These are phyloP conservation scores for Hippocampus guttulatus DNA, from an alignment of 2,113 vertebrate genomes.

Conservation along the genomic window DNA sequence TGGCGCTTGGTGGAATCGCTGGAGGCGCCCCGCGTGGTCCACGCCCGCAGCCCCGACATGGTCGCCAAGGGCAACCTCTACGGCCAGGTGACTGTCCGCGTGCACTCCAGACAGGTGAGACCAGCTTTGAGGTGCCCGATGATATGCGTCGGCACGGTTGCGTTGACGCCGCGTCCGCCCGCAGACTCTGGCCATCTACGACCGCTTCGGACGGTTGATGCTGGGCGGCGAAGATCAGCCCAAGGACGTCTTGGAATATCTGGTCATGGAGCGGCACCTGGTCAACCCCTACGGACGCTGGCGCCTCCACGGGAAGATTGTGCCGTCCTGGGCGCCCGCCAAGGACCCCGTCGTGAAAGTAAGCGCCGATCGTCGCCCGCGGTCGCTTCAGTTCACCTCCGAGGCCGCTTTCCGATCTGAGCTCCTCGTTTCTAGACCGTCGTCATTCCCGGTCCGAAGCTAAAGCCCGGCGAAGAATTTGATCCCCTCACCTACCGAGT, in stretches of 20 bases:
- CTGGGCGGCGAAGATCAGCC: constrained; percentile 81
- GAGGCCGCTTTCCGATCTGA: background rate
- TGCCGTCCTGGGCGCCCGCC: constrained; percentile 76
- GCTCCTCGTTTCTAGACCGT: constrained; percentile 76
- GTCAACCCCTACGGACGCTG: constrained; percentile 74
- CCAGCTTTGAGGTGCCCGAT: no score
- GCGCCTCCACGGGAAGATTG: constrained; percentile 75
- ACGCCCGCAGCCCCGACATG: constrained; percentile 79
- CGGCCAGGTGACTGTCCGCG: constrained; percentile 86
- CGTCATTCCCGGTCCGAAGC: constrained; percentile 80
- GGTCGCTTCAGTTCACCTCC: background rate
- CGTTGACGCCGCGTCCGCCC: background rate
- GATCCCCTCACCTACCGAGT: constrained; percentile 60
- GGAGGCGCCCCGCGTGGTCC: constrained; percentile 82
- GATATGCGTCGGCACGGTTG: background rate
- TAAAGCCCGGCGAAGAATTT: constrained; percentile 73
- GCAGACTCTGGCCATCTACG: constrained; percentile 87
- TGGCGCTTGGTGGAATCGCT: constrained; percentile 88
- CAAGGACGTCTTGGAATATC: constrained; percentile 88
- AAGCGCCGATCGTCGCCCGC: constrained; percentile 11
- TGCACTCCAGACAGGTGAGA: constrained; percentile 88
- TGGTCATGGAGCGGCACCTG: constrained; percentile 88
- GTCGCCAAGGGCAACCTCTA: constrained; percentile 81
- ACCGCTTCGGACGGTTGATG: constrained; percentile 92
- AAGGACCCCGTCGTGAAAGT: constrained; percentile 90